phyloP scores from a whole-genome alignment of 2,888 invertebrate species.

The Tillus elongatus region DNA sequence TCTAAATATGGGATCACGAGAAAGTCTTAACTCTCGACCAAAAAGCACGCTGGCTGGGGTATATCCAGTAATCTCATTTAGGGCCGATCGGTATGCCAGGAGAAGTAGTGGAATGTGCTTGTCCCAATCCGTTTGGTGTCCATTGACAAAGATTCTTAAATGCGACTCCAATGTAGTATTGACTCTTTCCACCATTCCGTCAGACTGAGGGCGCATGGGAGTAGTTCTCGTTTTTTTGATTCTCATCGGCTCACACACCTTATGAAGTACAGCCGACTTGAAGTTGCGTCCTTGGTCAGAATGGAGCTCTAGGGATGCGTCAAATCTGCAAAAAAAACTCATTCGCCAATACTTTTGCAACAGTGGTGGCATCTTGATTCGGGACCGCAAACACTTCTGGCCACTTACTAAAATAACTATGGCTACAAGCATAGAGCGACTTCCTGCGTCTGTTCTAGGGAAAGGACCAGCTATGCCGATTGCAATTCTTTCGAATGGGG shows the following conservation, averaged over 20 bases:
- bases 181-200: background rate
- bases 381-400: too few relatives aligned
- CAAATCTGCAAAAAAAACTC: too few relatives aligned
- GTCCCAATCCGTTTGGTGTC: background rate
- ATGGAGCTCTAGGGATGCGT: background rate
- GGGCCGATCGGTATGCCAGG: background rate
- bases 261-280: background rate
- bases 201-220: background rate
- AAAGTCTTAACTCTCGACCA: too few relatives aligned
- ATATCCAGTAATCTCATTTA: conserved; percentile 1
- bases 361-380: too few relatives aligned
- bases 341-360: too few relatives aligned
- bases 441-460: too few relatives aligned
- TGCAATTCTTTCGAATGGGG: too few relatives aligned
- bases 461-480: too few relatives aligned
- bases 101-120: background rate
- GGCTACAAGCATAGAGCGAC: too few relatives aligned
- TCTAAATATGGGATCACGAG: too few relatives aligned
- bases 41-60: background rate
- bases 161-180: background rate
- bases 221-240: conserved; percentile 3
- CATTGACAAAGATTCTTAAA: background rate
- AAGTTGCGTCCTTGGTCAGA: background rate
- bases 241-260: background rate
- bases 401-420: too few relatives aligned